Conservation (phyloP, 1,140 invertebrate species). For the Aphaenogaster ashmeadi region DNA sequence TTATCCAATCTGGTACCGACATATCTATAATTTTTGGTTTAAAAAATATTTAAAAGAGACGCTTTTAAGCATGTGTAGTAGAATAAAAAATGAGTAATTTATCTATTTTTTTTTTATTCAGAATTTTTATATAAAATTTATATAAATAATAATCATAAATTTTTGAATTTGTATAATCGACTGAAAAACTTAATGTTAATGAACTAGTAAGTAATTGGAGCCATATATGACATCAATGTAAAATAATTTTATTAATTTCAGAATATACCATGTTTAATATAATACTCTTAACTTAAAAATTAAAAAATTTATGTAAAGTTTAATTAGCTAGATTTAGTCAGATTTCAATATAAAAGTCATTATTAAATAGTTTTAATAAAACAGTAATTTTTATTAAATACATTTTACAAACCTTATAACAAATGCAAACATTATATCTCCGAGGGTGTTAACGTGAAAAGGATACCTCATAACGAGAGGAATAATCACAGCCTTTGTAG, state of each 20-base stretch:
- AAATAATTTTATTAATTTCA: conserved; percentile 1
- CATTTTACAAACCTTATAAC: background rate
- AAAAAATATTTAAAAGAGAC: background rate
- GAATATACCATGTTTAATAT: background rate
- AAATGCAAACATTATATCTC: conserved; percentile 15
- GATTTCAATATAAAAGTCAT: background rate
- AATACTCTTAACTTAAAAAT: background rate
- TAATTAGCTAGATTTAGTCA: background rate
- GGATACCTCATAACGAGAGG: background rate
- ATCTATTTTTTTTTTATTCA: background rate
- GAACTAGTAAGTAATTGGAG: background rate
- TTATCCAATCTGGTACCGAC: conserved; percentile 23
- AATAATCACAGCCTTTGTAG: background rate
- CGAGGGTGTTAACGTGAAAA: background rate
- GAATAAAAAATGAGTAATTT: background rate
- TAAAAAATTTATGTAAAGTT: background rate
- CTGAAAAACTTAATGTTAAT: background rate
- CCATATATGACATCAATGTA: background rate
- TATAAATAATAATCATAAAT: background rate
- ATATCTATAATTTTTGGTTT: conserved; percentile 12
- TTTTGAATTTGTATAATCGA: background rate
- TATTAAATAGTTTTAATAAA: background rate
- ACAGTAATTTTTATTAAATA: background rate
- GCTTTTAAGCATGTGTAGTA: background rate
- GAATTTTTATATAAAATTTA: background rate